phyloP scores from a whole-genome alignment of 2,888 invertebrate genomes.

The Brachylomia viminalis region DNA sequence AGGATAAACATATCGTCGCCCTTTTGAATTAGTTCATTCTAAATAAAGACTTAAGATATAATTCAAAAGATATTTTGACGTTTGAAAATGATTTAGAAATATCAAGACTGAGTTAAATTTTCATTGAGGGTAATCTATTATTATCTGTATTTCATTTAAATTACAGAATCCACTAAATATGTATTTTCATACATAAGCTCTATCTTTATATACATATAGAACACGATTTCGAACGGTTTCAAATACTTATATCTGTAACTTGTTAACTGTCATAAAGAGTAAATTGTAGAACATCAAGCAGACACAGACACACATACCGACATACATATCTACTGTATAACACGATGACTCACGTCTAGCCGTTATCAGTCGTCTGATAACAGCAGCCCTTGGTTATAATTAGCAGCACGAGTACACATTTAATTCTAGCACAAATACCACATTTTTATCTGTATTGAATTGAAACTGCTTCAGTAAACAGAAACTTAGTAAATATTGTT shows the following conservation, averaged over 20 bases:
- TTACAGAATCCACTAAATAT: neutral
- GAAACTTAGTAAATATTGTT: constrained; percentile 41
- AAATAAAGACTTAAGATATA: constrained; percentile 1
- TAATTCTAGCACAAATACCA: constrained; percentile 39
- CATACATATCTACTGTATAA: constrained; percentile 1
- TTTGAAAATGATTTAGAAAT: neutral
- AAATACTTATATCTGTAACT: neutral
- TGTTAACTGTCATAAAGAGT: neutral
- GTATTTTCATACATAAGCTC: neutral
- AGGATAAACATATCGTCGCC: constrained; percentile 41
- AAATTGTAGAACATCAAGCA: neutral
- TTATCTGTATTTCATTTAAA: neutral
- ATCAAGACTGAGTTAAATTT: neutral
- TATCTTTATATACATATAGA: neutral
- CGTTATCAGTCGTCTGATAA: constrained; percentile 48
- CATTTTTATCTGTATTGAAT: constrained; percentile 53
- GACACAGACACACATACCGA: too few species aligned
- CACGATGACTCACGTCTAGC: constrained; percentile 32
- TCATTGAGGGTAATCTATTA: neutral
- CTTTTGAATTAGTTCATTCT: constrained; percentile 23
- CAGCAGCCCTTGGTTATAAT: constrained; percentile 41
- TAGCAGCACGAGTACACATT: constrained; percentile 39
- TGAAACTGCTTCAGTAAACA: constrained; percentile 12
- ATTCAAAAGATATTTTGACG: constrained; percentile 6
- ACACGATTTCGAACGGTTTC: neutral